Base-by-base conservation (phyloP, 2,113 vertebrate genomes). In the Eurystomus gularis region DNA sequence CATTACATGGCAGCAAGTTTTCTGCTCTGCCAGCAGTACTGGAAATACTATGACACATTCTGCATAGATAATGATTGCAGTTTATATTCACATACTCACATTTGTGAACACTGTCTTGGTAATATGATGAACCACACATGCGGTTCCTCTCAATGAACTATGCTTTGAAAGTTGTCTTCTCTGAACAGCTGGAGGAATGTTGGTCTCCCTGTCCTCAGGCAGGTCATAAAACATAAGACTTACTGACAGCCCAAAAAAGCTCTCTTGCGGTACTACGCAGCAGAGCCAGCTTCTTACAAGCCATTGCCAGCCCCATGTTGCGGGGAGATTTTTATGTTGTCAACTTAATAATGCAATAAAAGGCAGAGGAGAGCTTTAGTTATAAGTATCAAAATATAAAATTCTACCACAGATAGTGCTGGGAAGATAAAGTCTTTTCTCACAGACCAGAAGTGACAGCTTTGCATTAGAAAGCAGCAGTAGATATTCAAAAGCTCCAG, bases 291-390 rank as follows among this genome's bases (percentile, higher is more conserved):
- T 80, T 84, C 86, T 93, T 84, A 76, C 44, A 90, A 86, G 42
- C 73, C 65, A 72, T 72, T 82, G 42, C 54, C 68, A 88, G 58
- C 46, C 52, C 23, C 58, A 11, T 21, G 44, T 73, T 94, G 58
- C 81, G 91, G 65, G 35, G n/a, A 95, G 65, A 82, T 58, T 87
- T 93, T 96, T 89, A 89, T 69, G 29, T 68, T 82, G 49, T 85
- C 88, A 92, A 86, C 73, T 91, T 92, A 92, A 94, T 96, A 94
- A 95, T 82, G 86, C 81, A 94, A 94, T 93, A 95, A 96, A 96
- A 96, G 54, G 77, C 55, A 93, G 62, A 86, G 29, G n/a, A 89
- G 58, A 93, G 78, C 62, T 91, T 94, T 91, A 94, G 91, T 93
- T 94, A 7, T 51, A 94, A 91, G 57, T 77, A 93, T 49, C 49